Evolutionary conservation across 30 jellyfish, hydroid and myxozoan species (phyloP).

Genomic region (Pelagia noctiluca): DNA sequence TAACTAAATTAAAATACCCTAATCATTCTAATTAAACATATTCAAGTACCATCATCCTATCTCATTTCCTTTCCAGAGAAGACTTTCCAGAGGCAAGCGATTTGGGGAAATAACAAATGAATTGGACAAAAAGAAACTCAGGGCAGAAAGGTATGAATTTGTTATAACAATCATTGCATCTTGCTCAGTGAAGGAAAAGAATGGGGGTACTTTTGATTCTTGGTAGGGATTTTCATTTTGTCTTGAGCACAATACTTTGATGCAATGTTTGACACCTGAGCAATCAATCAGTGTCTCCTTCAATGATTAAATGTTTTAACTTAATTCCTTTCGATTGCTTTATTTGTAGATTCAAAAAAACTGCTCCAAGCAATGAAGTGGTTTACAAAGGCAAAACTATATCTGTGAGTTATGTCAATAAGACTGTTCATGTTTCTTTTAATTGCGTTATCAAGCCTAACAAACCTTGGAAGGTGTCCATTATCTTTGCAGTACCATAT

Average conservation of each 20-base stretch:
- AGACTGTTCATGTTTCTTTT: background rate
- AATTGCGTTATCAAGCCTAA: background rate
- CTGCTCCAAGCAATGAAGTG: conserved; percentile 30
- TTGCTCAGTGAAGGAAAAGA: background rate
- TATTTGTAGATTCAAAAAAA: conserved; percentile 42
- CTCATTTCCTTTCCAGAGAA: conserved; percentile 8
- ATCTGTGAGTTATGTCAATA: conserved; percentile 19
- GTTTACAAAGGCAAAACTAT: conserved; percentile 37
- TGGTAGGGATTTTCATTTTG: background rate
- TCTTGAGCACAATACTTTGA: background rate
- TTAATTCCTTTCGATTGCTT: background rate
- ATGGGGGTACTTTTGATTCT: background rate
- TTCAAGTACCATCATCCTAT: background rate
- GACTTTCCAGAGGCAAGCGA: conserved; percentile 67
- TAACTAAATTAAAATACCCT: background rate
- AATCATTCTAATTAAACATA: background rate
- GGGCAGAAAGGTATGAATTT: conserved; percentile 74
- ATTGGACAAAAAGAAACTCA: conserved; percentile 66
- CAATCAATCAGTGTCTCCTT: background rate
- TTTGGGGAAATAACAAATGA: conserved; percentile 79
- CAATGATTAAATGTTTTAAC: too few relatives aligned
- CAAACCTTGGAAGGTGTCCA: background rate
- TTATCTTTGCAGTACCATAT: background rate
- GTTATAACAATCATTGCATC: background rate
- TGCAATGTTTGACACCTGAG: background rate